Evolutionary conservation across 2,797 vertebrate species (phyloP).

Genomic region (Tauraco hartlaubi): DNA sequence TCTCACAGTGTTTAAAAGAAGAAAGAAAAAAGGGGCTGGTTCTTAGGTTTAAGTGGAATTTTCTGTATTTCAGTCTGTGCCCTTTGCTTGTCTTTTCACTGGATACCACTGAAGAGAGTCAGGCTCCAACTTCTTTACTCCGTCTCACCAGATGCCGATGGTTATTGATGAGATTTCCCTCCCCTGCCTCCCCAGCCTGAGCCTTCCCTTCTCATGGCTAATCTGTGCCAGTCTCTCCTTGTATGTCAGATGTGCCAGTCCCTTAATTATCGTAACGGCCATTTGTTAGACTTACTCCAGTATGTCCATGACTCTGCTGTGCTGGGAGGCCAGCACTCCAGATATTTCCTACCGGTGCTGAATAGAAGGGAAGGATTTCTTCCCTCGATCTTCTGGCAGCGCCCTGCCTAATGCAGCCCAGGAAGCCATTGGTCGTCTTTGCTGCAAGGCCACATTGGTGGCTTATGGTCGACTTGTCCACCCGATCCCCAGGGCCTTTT

Average conservation of each 20-base stretch:
- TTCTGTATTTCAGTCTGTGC: background rate
- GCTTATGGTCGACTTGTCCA: background rate
- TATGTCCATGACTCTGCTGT: background rate
- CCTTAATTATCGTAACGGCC: background rate
- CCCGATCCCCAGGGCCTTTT: background rate
- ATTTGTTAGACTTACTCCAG: background rate
- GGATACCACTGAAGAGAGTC: background rate
- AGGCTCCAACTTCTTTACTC: background rate
- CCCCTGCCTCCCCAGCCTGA: background rate
- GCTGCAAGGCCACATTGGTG: background rate
- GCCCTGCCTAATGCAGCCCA: background rate
- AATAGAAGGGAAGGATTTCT: background rate
- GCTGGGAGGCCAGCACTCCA: background rate
- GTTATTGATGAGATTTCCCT: background rate
- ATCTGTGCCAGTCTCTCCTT: background rate
- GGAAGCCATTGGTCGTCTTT: background rate
- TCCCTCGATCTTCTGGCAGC: background rate
- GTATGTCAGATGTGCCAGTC: background rate
- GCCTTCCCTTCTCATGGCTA: background rate
- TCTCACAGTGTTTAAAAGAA: background rate
- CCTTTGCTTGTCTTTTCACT: background rate
- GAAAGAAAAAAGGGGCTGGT: rapidly evolving
- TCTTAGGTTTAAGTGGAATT: background rate
- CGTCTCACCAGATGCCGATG: background rate
- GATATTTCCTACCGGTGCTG: background rate